phyloP scores from a whole-genome alignment of 2,888 invertebrate species.

The Aphrophora alni region DNA sequence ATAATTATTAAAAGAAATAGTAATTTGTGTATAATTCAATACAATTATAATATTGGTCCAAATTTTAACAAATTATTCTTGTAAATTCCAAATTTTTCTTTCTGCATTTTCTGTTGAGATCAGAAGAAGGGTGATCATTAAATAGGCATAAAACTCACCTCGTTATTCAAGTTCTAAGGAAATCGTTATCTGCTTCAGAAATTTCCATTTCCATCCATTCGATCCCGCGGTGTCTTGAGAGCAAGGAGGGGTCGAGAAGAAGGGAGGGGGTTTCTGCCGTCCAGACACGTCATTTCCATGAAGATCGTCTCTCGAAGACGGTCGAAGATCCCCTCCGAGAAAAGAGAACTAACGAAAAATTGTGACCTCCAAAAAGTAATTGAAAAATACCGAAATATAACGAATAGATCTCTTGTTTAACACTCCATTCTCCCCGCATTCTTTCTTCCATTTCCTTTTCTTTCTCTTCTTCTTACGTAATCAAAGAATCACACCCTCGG shows the following conservation, averaged over 20 bases:
- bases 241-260: not conserved
- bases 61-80: no score
- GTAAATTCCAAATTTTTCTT: no score
- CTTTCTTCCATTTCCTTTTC: constrained; percentile 16
- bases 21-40: no score
- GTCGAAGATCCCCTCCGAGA: not conserved
- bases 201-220: not conserved
- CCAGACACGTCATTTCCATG: not conserved
- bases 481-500: not conserved
- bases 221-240: not conserved
- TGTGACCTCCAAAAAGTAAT: not conserved
- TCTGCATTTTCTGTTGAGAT: no score
- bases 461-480: constrained; percentile 20
- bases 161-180: constrained; percentile 20
- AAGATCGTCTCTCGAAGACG: not conserved
- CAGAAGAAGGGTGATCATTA: not conserved
- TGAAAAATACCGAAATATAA: not conserved
- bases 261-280: not conserved
- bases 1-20: no score
- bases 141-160: not conserved
- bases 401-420: not conserved
- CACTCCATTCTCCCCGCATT: constrained; percentile 1
- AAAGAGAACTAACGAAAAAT: not conserved
- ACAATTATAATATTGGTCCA: no score
- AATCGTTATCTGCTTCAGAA: constrained; percentile 13